Evolutionary conservation across 2,888 invertebrate genomes (phyloP), one percentile per base, ranked within the genome.

Genomic region (Trachelus tabidus): DNA sequence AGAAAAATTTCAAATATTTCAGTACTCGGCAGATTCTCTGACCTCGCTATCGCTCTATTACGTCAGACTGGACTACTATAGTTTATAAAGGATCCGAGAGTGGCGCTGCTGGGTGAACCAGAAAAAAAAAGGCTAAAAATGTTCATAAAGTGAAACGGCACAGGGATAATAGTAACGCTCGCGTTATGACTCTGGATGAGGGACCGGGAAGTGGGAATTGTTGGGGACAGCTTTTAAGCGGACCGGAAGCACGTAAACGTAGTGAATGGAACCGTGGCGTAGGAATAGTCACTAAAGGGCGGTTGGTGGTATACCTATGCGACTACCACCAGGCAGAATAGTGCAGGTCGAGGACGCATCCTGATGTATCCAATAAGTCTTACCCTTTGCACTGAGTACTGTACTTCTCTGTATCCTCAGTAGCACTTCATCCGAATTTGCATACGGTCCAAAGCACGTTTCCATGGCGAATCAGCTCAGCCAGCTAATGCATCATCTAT

Each of bases 391-490:
- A 23, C 56, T 23, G 56, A 23, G 56, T 56, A 56, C 94, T 94
- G 68, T 93, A 93, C 75, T 89, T 89, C 79, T 93, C 92, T 1
- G 93, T 93, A 15, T 15, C 56, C 56, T 56, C 94, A 94, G 83
- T 94, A 94, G 84, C 94, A 94, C 84, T 93, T 92, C 79, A 94
- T 85, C 71, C 85, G 85, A 73, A 90, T 93, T 92, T 94, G 94
- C 92, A 94, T 93, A 12, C 91, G 92, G 85, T 94, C 94, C 82
- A 94, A 90, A 4, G 93, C 90, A 34, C 89, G 90, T 86, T 94
- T 94, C 94, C 94, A 94, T 30, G 91, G 90, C 1, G 92, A 91
- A 80, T 94, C 94, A 12, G 91, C 92, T 94, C 94, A 12, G 91
- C 92, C 69, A 94, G 91, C 84, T 94, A 94, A 82, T 93, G 93